Evolutionary conservation across 1,140 invertebrate genomes (phyloP), one percentile per base, ranked within the genome.

Genomic region (Drosophila pandora): DNA sequence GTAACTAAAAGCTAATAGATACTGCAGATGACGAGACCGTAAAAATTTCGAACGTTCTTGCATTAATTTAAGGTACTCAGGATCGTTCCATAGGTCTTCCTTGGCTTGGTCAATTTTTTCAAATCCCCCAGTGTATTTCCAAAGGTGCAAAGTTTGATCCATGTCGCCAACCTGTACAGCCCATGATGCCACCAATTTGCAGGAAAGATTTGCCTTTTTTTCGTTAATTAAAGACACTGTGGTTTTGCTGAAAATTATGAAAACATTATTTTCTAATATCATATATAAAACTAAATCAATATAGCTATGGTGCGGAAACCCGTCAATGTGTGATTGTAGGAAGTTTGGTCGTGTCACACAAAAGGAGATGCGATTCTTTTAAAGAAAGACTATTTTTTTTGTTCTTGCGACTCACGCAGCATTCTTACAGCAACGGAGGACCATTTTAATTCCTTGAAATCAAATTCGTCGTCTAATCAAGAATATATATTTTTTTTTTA

Each of bases 81-180:
- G 83, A 92, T 97, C 95, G 81, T 95, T 94, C 78, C 93, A 94
- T 50, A 98, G 94, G 21, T 95, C 92, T 64, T 94, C 92, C 90
- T 96, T 96, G 17, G 96, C 95, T 83, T 94, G 93, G 93, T 98
- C 97, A 79, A 98, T 95, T 64, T 95, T 95, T 77, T 96, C 94
- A 92, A 98, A 99, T 25, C 98, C 98, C 65, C 97, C 97, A 49
- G 95, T 96, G 90, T 98, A 98, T 81, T 95, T 95, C 98, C 98
- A 99, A 41, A 99, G 93, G 92, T 99, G 98, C 65, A 99, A 93
- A 30, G 97, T 97, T 93, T 99, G 98, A 94, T 99, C 98, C 93
- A 99, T 95, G 91, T 99, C 98, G n/a, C 98, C 98, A 47, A 99
- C 97, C 71, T 96, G 96, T 7, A 99, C 98, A 6, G 94, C 96